Base-by-base conservation (phyloP, 2,113 vertebrate species). In the Chloebia gouldiae region DNA sequence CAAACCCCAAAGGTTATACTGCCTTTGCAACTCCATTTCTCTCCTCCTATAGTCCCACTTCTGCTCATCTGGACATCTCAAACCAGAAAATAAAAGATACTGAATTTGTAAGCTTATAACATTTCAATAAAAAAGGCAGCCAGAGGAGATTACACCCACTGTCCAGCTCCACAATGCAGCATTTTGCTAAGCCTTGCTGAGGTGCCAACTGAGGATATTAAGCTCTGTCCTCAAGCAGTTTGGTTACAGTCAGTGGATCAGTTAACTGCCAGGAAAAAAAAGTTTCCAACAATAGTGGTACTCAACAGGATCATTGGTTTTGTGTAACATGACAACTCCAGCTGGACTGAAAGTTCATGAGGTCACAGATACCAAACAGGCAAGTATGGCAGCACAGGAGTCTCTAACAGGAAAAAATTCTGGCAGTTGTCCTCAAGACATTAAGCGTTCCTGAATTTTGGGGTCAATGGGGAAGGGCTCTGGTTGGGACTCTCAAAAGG, bases 251-350 rank as follows among this genome's bases (percentile, higher is more conserved):
- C 90, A 76, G 61, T 0, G 6, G 70, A 94, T 77, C 87, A 85
- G 87, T 77, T 87, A 92, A 83, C 63, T 81, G 72, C 30, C 57
- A 70, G 45, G 83, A 49, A 80, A 92, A 56, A 45, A 27, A 31
- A 71, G 40, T 73, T 89, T 82, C 66, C 81, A 91, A 90, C 85
- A 91, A 76, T 16, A 79, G 89, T 66, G 83, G 81, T 86, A 88
- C 59, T 33, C 33, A 40, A 79, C 81, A 86, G 85, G 81, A 96
- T 88, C 92, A 92, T 44, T 90, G 92, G 63, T 65, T 93, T 44
- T 86, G 88, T 85, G 84, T 86, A 90, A 88, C 53, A 24, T 35
- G 51, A 87, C 87, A 73, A 31, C 81, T 88, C 78, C 84, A 90
- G 87, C 93, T 81, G 81, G 81, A 91, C 80, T 82, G 47, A 75